Base-by-base conservation (phyloP, 2,113 vertebrate species). In the Hystrix brachyura region DNA sequence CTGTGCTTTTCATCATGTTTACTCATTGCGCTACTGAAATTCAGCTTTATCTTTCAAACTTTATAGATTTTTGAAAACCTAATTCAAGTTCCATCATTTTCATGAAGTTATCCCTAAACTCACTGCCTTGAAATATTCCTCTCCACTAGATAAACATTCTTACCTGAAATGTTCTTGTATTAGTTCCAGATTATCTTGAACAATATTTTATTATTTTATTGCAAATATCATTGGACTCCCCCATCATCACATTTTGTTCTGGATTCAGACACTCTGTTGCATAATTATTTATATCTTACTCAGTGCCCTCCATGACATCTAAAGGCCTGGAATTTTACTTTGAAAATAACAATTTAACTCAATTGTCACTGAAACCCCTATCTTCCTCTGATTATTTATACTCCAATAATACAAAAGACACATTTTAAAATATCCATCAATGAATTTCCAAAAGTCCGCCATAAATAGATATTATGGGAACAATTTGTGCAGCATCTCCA, bases 291-390 rank as follows among this genome's bases (percentile, higher is more conserved):
- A 48, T 32, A 69, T 51, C 8, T 14, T 94, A 83, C 34, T 84
- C 2, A 34, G 17, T 62, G 2, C 0, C 5, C 65, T 64, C 13
- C 32, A 23, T 27, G 1, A 1, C 59, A n/a, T 88, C 64, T 10
- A 65, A 78, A 13, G n/a, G 4, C 1, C 21, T 82, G 86, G 18
- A 72, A 64, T 78, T 95, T 69, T 59, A 64, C 34, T 91, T 59
- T 95, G 34, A 76, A 62, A 15, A 43, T 46, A 57, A 90, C 23
- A 1, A 23, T 34, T 80, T 79, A 21, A 46, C 10, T 86, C 15
- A 53, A 12, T 48, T 2, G 38, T 76, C 32, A 34, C n/a, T 38
- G 4, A 92, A 80, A 2, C 0, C 0, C 4, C 78, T 71, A 5
- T 59, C 6, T 64, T 43, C 1, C 29, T 13, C 79, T 71, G 15